A percentile compares a stretch with the other conserved stretches of the same genome.
Conservation (phyloP, 2,797 vertebrate species). For the Manis javanica region DNA sequence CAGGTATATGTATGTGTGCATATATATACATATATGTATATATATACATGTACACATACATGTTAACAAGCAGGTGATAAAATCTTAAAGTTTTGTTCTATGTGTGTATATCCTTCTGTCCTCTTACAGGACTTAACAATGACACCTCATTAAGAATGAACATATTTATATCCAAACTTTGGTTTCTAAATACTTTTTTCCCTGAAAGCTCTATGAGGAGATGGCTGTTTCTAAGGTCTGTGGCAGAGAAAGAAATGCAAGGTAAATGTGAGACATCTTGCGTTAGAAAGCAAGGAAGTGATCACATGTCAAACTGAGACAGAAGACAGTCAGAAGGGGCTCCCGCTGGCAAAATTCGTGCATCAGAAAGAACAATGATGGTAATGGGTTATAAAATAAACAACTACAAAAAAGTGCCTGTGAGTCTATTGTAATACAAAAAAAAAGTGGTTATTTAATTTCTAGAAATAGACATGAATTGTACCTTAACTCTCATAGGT, state of each 20-base stretch:
- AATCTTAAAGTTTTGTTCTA: neutral
- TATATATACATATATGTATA: neutral
- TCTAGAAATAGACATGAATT: constrained; percentile 8
- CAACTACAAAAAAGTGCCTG: neutral
- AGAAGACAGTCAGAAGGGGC: neutral
- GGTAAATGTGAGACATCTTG: neutral
- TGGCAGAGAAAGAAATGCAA: neutral
- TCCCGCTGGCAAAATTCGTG: neutral
- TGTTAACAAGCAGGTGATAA: neutral
- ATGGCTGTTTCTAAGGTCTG: neutral
- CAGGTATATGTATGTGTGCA: neutral
- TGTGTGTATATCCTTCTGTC: neutral
- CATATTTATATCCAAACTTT: neutral
- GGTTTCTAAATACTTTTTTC: constrained; percentile 31
- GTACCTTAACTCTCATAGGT: neutral
- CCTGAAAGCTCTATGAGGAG: constrained; percentile 4
- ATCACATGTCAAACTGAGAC: neutral
- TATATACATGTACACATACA: neutral
- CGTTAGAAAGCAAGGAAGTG: neutral
- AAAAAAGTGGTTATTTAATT: neutral
- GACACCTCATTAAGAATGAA: neutral
- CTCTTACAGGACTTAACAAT: neutral
- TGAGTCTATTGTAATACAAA: neutral
- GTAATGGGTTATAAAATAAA: neutral
- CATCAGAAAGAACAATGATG: neutral